Evolutionary conservation across 2,797 vertebrate genomes (phyloP).

Genomic region (Buphagus erythrorhynchus): DNA sequence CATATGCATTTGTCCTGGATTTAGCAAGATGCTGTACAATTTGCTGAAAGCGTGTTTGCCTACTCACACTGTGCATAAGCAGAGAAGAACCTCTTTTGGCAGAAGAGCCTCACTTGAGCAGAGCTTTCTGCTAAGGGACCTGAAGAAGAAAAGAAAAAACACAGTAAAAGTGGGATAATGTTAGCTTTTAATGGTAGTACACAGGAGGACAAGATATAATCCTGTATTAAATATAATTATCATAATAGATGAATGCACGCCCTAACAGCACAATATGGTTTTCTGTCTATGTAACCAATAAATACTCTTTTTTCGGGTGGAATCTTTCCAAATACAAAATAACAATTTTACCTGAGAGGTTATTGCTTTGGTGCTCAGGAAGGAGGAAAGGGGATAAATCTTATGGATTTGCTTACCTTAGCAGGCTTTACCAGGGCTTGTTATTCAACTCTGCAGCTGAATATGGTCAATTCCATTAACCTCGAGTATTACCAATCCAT

Average conservation of each 20-base stretch:
- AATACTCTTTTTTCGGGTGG: background rate
- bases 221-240: background rate
- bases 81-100: background rate
- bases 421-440: background rate
- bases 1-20: background rate
- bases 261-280: background rate
- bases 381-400: background rate
- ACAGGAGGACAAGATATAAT: background rate
- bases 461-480: background rate
- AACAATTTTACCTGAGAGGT: background rate
- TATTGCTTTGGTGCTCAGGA: background rate
- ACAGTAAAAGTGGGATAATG: background rate
- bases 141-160: background rate
- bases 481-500: background rate
- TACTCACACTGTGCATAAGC: background rate
- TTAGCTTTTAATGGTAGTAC: background rate
- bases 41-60: background rate
- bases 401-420: background rate
- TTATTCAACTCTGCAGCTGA: background rate
- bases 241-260: background rate
- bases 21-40: background rate
- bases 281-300: background rate
- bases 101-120: background rate
- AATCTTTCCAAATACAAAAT: background rate
- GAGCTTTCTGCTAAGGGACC: background rate